Base-by-base conservation (phyloP, 35 echinoderm and acorn worm species). In the Lytechinus pictus region DNA sequence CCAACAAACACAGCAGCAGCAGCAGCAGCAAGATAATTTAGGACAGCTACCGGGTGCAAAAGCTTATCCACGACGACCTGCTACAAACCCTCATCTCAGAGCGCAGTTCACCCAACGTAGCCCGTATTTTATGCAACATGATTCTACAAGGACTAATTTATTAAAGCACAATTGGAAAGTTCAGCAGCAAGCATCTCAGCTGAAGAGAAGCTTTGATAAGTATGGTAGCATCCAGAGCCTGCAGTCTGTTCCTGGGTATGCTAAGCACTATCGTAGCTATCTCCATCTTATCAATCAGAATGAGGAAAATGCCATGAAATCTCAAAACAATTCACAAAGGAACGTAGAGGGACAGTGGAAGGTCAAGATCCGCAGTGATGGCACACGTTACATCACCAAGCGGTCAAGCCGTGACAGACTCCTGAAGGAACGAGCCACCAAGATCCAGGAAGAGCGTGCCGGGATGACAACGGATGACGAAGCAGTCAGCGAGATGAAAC, bases 341-440 rank as follows among this genome's bases (percentile, higher is more conserved):
- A 97, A 97, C 51, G 86, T 89, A 19, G 91, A 96, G 28, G 95
- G 92, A 0, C 95, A 99, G 57, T 99, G 98, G 98, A 99, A 99
- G 95, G 98, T 99, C 10, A 99, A 99, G 86, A 99, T 99, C 86
- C 95, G 98, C n/a, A 99, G 98, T 89, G 98, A 99, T 61, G 98
- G 98, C 58, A 99, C 98, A n/a, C 87, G 98, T 12, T 99, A 99
- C 54, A 99, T 99, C 52, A 98, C 98, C 6, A 98, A 96, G 93
- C 95, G 97, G 90, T 97, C 97, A 55, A 92, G 95, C 6, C 95
- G 98, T 60, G 98, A 97, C 71, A 87, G 95, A 52, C 94, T 99
- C 86, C 91, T 99, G 3, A 99, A 99, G 94, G 98, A 99, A 27
- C 92, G 98, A 87, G 98, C 96, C 28, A 98, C 97, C 66, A 98